These are phyloP conservation scores for Oryzias celebensis DNA, from an alignment of 2,113 vertebrate species.

Conservation along the genomic window DNA sequence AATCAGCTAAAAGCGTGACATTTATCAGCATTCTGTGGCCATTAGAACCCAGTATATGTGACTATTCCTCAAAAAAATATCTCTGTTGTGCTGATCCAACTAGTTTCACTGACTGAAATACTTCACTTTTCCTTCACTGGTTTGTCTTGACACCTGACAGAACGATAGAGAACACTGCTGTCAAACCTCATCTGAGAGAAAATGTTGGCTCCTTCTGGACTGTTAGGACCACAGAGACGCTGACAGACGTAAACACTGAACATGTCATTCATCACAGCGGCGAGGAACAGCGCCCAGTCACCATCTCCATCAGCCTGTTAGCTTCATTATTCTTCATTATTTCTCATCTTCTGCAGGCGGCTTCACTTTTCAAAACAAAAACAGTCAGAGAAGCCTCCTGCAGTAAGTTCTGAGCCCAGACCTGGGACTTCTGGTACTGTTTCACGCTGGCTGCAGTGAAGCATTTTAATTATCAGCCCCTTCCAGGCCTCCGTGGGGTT, in stretches of 20 bases:
- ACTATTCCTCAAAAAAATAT: too few relatives aligned
- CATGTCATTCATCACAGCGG: conserved; percentile 65
- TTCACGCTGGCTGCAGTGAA: conserved; percentile 60
- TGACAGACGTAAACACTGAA: conserved; percentile 60
- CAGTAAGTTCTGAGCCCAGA: not conserved
- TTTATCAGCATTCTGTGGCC: too few relatives aligned
- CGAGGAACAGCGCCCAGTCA: conserved; percentile 61
- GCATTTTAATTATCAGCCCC: conserved; percentile 71
- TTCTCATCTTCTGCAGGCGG: conserved; percentile 10
- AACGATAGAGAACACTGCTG: too few relatives aligned
- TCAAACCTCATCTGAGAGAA: conserved; percentile 21
- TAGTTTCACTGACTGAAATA: too few relatives aligned
- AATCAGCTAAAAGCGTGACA: too few relatives aligned
- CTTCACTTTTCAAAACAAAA: conserved; percentile 39
- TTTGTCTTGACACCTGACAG: too few relatives aligned
- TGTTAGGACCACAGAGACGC: conserved; percentile 27
- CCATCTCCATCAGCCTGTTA: conserved; percentile 53
- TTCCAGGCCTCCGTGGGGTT: conserved; percentile 51
- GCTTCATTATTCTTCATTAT: conserved; percentile 62
- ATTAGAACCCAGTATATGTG: too few relatives aligned
- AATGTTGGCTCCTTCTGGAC: conserved; percentile 36
- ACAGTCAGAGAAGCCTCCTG: conserved; percentile 26
- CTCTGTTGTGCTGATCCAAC: too few relatives aligned
- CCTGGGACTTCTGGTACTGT: conserved; percentile 61
- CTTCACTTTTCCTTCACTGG: too few relatives aligned